Evolutionary conservation across 2,888 invertebrate genomes (phyloP).

Genomic region (Drosophila mayaguana): DNA sequence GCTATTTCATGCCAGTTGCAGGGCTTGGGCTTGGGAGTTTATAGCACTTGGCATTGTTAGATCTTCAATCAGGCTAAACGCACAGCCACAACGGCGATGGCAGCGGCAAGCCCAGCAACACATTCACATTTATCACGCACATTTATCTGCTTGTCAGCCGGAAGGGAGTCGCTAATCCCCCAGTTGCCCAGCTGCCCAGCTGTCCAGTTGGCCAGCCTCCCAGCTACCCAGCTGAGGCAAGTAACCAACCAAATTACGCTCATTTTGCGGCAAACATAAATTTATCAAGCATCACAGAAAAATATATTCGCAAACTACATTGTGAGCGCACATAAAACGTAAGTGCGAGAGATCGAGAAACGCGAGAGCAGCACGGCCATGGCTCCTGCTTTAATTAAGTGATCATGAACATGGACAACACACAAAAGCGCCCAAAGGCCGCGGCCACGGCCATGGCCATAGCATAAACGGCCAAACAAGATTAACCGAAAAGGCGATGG

Average conservation of each 20-base stretch:
- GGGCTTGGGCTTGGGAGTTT: conserved; percentile 21
- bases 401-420: conserved; percentile 71
- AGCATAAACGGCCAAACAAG: conserved; percentile 63
- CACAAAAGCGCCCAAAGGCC: conserved; percentile 50
- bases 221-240: conserved; percentile 17
- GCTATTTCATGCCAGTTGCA: conserved; percentile 25
- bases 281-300: conserved; percentile 69
- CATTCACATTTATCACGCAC: conserved; percentile 75
- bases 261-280: conserved; percentile 71
- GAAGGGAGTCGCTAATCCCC: conserved; percentile 55
- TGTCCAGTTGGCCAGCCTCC: too few species aligned
- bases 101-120: conserved; percentile 21
- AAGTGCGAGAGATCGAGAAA: conserved; percentile 31
- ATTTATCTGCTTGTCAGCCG: conserved; percentile 76
- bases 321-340: conserved; percentile 37
- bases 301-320: conserved; percentile 51
- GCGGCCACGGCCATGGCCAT: conserved; percentile 3
- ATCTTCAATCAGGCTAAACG: conserved; percentile 67
- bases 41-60: conserved; percentile 57
- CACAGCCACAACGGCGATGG: conserved; percentile 28
- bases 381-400: conserved; percentile 72
- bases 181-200: neutral
- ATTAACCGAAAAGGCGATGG: conserved; percentile 67
- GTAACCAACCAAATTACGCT: conserved; percentile 76
- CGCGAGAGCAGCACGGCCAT: conserved; percentile 21